Evolutionary conservation across 2,888 invertebrate species (phyloP).

Genomic region (Pasiphila rectangulata): DNA sequence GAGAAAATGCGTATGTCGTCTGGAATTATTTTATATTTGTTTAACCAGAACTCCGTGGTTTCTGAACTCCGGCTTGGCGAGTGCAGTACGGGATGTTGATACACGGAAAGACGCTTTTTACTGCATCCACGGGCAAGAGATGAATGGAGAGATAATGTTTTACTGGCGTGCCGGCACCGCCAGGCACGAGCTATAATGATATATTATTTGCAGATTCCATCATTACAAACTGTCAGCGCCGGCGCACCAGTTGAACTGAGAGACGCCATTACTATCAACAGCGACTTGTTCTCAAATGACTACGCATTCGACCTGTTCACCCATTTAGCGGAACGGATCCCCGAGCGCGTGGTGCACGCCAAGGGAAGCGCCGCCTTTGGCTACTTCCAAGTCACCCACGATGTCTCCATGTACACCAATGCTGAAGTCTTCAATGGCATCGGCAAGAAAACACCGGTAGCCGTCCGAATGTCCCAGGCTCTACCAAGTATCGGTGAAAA

Average conservation of each 20-base stretch:
- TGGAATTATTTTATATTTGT: too few species aligned
- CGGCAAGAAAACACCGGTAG: slow-evolving; percentile 81
- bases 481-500: slow-evolving; percentile 83
- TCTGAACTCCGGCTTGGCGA: too few species aligned
- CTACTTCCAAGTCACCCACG: slow-evolving; percentile 90
- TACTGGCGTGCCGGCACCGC: too few species aligned
- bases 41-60: too few species aligned
- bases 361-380: slow-evolving; percentile 93
- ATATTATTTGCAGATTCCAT: too few species aligned
- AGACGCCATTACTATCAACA: slow-evolving; percentile 51
- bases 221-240: too few species aligned
- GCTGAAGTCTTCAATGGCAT: slow-evolving; percentile 81
- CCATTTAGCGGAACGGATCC: slow-evolving; percentile 89
- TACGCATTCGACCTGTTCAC: slow-evolving; percentile 85
- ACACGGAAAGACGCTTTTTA: too few species aligned
- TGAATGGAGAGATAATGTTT: too few species aligned
- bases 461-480: slow-evolving; percentile 80
- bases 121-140: too few species aligned
- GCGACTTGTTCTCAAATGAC: slow-evolving; percentile 43
- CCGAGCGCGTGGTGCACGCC: slow-evolving; percentile 94
- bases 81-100: too few species aligned
- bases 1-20: too few species aligned
- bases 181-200: too few species aligned
- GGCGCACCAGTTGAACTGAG: slow-evolving; percentile 89
- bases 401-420: slow-evolving; percentile 83